Percentiles rank a stretch among this genome's conserved stretches.
These are phyloP conservation scores for Zaprionus bogoriensis DNA, from an alignment of 2,888 invertebrate species.

Conservation along the genomic window DNA sequence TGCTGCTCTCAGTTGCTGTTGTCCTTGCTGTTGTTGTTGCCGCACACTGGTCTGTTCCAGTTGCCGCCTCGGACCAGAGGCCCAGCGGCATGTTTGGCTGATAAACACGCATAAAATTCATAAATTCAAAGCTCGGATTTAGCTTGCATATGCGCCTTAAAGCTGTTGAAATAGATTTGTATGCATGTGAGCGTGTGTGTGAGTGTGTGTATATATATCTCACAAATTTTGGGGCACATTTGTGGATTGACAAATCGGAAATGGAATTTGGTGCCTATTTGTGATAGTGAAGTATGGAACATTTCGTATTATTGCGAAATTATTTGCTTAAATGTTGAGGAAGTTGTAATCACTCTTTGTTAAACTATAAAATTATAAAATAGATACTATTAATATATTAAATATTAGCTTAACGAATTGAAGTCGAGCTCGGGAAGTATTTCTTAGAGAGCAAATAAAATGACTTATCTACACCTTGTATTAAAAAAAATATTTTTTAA, in stretches of 20 bases:
- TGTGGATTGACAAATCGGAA: constrained; percentile 53
- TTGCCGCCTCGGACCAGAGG: neutral
- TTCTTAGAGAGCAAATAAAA: too few relatives aligned
- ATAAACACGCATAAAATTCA: constrained; percentile 75
- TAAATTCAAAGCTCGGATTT: constrained; percentile 61
- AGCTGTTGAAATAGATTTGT: constrained; percentile 60
- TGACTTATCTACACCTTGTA: too few relatives aligned
- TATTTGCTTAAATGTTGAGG: too few relatives aligned
- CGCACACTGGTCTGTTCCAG: too few relatives aligned
- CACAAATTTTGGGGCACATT: constrained; percentile 27
- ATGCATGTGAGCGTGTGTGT: constrained; percentile 28
- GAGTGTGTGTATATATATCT: too few relatives aligned
- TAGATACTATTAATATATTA: too few relatives aligned
- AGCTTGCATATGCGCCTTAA: constrained; percentile 32
- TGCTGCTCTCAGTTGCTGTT: constrained; percentile 1
- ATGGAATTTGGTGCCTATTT: constrained; percentile 2
- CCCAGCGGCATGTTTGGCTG: constrained; percentile 63
- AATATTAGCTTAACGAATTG: too few relatives aligned
- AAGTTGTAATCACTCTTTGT: too few relatives aligned
- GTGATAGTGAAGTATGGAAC: neutral
- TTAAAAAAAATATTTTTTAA: too few relatives aligned
- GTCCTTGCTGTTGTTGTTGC: constrained; percentile 12
- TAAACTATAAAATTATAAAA: too few relatives aligned
- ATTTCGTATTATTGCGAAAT: neutral
- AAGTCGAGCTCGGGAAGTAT: too few relatives aligned